Base-by-base conservation (phyloP, 2,797 vertebrate species). In the Parauchenoglanis punctatus region DNA sequence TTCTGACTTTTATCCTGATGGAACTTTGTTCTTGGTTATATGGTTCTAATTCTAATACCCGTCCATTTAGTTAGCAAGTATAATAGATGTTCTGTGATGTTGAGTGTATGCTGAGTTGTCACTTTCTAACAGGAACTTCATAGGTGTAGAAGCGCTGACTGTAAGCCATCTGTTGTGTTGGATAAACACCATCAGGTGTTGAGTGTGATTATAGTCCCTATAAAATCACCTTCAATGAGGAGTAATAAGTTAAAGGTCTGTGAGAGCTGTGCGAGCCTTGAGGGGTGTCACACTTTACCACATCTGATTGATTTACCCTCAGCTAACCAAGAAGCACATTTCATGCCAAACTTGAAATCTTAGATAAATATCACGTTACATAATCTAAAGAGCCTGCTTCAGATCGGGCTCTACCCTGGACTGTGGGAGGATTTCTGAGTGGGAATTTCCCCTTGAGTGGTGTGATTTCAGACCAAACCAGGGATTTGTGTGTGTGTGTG, bases 401-500 rank as follows among this genome's bases (percentile, higher is more conserved):
- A 81, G 78, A 25, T 40, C 25, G 31, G 18, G 13, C 63, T 65
- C 59, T 18, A 3, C 31, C 3, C 13, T 23, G 54, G 18, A 80
- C 56, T 80, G 56, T 40, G 31, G 77, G 77, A 80, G 54, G 77
- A 80, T 35, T 15, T 77, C 20, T 59, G 44, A 28, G 25, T 82
- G 15, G 81, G 61, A 65, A 49, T 82, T 81, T 65, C 59, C 81
- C 59, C 13, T 15, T 35, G 77, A 82, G 78, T 63, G n/a, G 13
- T 65, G 81, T 65, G 81, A 49, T 46, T 82, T 82, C 25, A 49
- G 18, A 65, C 56, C 56, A 58, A 59, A 59, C 11, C 25, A 65
- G 40, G 40, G 81, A 82, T 82, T 67, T 49, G 81, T 10, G 31
- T 81, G 56, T 80, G 77, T 81, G 78, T 81, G 31, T 81, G 31